A percentile compares a stretch with the other conserved stretches of the same genome.
phyloP scores from a whole-genome alignment of 2,888 invertebrate genomes.

The Aleiodes alternator region DNA sequence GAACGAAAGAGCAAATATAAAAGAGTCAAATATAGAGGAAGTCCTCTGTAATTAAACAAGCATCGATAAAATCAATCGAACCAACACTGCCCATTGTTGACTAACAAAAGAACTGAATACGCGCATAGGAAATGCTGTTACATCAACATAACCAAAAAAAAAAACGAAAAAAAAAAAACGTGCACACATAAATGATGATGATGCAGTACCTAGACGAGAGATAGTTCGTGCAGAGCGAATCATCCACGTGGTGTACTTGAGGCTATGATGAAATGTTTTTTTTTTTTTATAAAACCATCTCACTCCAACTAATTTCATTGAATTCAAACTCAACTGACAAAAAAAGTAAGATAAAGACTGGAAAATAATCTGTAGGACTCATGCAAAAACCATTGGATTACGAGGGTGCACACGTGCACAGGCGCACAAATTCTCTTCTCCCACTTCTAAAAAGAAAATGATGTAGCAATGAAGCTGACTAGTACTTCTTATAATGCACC shows the following conservation, averaged over 20 bases:
- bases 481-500: conserved; percentile 5
- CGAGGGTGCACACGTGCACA: not conserved
- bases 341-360: not conserved
- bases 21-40: too few relatives aligned
- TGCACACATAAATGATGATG: too few relatives aligned
- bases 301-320: not conserved
- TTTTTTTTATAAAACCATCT: not conserved
- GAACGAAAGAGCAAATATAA: too few relatives aligned
- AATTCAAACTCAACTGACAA: not conserved
- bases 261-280: conserved; percentile 16
- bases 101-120: too few relatives aligned
- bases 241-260: conserved; percentile 25
- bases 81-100: too few relatives aligned
- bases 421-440: not conserved
- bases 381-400: too few relatives aligned
- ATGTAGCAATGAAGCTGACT: conserved; percentile 29
- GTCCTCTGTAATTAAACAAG: too few relatives aligned
- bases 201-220: too few relatives aligned
- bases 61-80: too few relatives aligned
- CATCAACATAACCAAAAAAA: too few relatives aligned
- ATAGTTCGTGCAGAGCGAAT: conserved; percentile 22
- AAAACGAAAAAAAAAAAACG: too few relatives aligned
- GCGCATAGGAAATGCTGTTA: too few relatives aligned
- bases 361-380: conserved; percentile 10
- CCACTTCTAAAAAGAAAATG: conserved; percentile 1